Base-by-base conservation (phyloP, 2,113 vertebrate species). In the Andinoacara biseriatus region DNA sequence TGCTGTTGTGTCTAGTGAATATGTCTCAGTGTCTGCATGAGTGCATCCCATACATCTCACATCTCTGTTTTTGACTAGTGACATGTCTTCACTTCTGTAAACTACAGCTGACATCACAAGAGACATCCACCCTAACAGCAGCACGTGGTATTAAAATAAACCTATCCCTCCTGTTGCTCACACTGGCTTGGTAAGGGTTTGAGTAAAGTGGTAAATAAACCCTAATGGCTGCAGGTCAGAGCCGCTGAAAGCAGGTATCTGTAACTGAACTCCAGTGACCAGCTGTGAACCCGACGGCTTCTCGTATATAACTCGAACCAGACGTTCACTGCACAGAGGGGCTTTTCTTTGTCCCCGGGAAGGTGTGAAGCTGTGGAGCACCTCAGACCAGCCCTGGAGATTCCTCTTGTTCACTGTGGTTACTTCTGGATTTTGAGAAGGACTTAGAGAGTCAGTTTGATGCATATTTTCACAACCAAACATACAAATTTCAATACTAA, bases 261-360 rank as follows among this genome's bases (percentile, higher is more conserved):
- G 57, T 62, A 61, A 74, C 40, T 82, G 86, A 84, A 83, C 78
- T 74, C 83, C 17, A 17, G 10, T 80, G 82, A 82, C 86, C 63
- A 22, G 24, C 26, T 17, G 58, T 74, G 24, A 81, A 80, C 60
- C 76, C 79, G 1, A 14, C 7, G 1, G 79, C 84, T 35, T 54
- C 83, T 61, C 38, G 0, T 63, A 60, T 54, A 10, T 84, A 91
- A 91, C 83, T 85, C 56, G 57, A 86, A 88, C 35, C 90, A 90
- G 84, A 85, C 76, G 1, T n/a, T 11, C 10, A 13, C 62, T 5
- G 49, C 35, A 83, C 80, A 86, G 46, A 40, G 31, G 46, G 63
- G 11, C 58, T 82, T 76, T 76, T 90, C 81, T 86, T 33, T 60
- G 31, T 63, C 72, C 54, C 61, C 17, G 52, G 24, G 62, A 67